Evolutionary conservation across 2,888 invertebrate species (phyloP), one percentile per base, ranked within the genome.

Genomic region (Tuberolachnus salignus): DNA sequence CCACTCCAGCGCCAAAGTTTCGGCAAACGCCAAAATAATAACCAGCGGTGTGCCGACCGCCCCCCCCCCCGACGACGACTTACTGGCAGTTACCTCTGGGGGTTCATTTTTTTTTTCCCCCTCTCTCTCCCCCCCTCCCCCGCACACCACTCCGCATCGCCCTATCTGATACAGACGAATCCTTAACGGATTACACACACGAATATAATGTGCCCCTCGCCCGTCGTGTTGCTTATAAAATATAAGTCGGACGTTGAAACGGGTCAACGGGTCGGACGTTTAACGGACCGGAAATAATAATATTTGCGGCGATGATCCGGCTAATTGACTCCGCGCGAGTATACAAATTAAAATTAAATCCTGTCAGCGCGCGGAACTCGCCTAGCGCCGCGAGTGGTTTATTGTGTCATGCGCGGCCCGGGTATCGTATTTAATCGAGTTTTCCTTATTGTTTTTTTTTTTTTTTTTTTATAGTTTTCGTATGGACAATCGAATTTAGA

Each of bases 21-120:
- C 75, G n/a, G 55, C 57, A 69, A 78, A 78, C 75, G 59, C 57
- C 67, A 78, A 78, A 78, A 78, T 75, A 75, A 75, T 75, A 67
- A 75, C 66, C 67, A 26, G 64, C 11, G 16, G 51, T 61, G 3
- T 34, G 6, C 34, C 75, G 69, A 42, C 80, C 49, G 34, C 34
- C 3, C 3, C 6, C 34, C 6, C 6, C 34, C 34, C 34, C 3
- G 34, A 3, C 34, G 34, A 3, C 3, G 34, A 4, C 34, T 34
- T 34, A 26, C 70, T 9, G 46, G 61, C 80, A 6, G 75, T 42
- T 61, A 51, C 61, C 61, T n/a, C 34, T 6, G 42, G 51, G 57
- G 34, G 73, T 51, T 63, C 23, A 16, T 19, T 44, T 61, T 72
- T 61, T 67, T 42, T 21, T 46, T 34, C 61, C 46, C 10, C 10